Base-by-base conservation (phyloP, 1,140 invertebrate genomes). In the Cydia splendana region DNA sequence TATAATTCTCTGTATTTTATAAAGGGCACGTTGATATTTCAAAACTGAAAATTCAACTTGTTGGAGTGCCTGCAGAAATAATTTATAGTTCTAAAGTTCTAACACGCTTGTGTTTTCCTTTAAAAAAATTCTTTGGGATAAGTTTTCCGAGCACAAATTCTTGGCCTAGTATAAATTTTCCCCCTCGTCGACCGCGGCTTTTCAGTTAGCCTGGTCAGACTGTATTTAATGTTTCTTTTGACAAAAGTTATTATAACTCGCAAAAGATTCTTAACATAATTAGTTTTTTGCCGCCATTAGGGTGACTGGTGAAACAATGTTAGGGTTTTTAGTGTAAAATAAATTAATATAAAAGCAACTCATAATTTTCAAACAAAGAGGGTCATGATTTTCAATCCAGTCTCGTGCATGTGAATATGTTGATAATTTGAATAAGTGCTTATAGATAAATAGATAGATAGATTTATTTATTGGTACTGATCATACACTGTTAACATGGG, bases 221-320 rank as follows among this genome's bases (percentile, higher is more conserved):
- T 45, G 42, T 71, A 62, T 62, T 62, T 62, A 62, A 62, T 71
- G 65, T 71, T 34, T 71, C 67, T 71, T 69, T 69, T 71, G 34
- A 34, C 30, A 38, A 71, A 71, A 38, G 30, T 34, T 71, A 71
- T 71, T 71, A n/a, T n/a, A 71, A 71, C n/a, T 71, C n/a, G 30
- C 67, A 71, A 71, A 71, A 71, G 38, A 34, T 71, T 71, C 67
- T 38, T 38, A 71, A 38, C 13, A 30, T n/a, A 71, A 38, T 69
- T 69, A 69, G 13, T 69, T 71, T 71, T 42, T 24, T 71, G 20
- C 34, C 15, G 24, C 34, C n/a, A 18, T 45, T 45, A 5, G 30
- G 15, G 34, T 34, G 30, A 71, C 65, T 69, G 38, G 28, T 3
- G 20, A 24, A 62, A 62, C 57, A 24, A 24, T 62, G 20, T 24